Percentiles rank a stretch among this genome's conserved stretches.
Conservation (phyloP, 2,797 vertebrate genomes). For the Rhyacichthys aspro region DNA sequence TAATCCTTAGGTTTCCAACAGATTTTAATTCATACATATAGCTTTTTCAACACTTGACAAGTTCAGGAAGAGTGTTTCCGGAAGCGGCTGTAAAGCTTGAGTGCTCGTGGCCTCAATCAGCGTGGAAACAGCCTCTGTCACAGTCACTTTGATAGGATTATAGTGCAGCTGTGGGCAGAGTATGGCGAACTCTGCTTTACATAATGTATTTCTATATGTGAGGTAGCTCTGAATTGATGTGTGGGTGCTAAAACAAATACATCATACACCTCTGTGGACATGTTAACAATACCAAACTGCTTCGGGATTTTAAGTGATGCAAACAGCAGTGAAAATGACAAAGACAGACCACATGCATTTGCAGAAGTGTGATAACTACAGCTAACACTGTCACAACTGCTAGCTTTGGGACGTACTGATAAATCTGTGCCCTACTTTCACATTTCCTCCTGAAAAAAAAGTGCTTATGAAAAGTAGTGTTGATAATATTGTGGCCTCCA, state of each 20-base stretch:
- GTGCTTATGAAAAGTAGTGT: conserved; percentile 50
- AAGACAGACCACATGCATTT: conserved; percentile 6
- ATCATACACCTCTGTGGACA: conserved; percentile 32
- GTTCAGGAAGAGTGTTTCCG: conserved; percentile 12
- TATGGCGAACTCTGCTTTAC: conserved; percentile 37
- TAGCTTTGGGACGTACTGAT: conserved; percentile 47
- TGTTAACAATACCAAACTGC: conserved; percentile 27
- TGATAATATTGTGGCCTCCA: conserved; percentile 48
- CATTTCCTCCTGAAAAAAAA: conserved; percentile 25
- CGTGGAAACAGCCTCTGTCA: conserved; percentile 54
- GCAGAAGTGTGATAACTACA: conserved; percentile 33
- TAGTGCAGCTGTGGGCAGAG: conserved; percentile 49
- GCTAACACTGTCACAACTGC: conserved; percentile 36
- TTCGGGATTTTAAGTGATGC: conserved; percentile 30
- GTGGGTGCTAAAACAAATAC: conserved; percentile 42
- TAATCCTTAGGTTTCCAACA: no score
- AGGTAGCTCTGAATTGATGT: conserved; percentile 37
- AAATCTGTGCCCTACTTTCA: conserved; percentile 64
- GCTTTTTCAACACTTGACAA: background rate
- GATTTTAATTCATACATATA: background rate
- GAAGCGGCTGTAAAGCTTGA: conserved; percentile 12
- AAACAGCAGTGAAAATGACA: conserved; percentile 15
- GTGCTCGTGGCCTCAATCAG: conserved; percentile 39
- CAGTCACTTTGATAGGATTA: conserved; percentile 64
- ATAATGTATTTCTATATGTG: conserved; percentile 35